These are phyloP conservation scores for Xiphydria camelus DNA, from an alignment of 2,888 invertebrate genomes.

Conservation along the genomic window DNA sequence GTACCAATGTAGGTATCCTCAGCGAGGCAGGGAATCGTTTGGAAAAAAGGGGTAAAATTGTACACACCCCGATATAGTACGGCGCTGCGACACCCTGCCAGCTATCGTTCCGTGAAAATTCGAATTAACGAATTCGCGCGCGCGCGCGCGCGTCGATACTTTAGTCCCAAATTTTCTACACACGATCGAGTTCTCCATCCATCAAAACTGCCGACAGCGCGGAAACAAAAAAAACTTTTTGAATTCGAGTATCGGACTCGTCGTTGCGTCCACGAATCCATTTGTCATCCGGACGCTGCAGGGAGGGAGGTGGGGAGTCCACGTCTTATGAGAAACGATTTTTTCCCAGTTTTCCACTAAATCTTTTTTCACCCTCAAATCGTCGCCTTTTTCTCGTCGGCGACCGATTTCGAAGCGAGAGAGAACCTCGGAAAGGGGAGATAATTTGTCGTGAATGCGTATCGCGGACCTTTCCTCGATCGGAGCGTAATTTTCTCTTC, in stretches of 20 bases:
- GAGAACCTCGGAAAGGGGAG: no score
- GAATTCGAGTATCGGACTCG: constrained; percentile 12
- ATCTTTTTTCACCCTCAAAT: no score
- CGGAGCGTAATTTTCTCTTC: no score
- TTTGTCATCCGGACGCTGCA: constrained; percentile 10
- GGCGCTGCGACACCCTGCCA: not conserved
- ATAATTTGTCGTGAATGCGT: no score
- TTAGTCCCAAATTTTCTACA: constrained; percentile 47
- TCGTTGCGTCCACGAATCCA: constrained; percentile 15
- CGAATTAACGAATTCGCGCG: constrained; percentile 38
- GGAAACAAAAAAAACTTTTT: constrained; percentile 10
- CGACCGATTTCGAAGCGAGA: no score
- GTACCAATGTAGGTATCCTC: constrained; percentile 19
- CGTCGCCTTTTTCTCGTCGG: no score
- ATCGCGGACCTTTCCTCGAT: no score
- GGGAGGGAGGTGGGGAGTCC: constrained; percentile 5
- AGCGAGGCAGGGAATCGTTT: constrained; percentile 1
- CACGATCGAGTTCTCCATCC: constrained; percentile 51
- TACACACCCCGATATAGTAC: constrained; percentile 1
- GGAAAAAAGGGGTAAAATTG: constrained; percentile 30
- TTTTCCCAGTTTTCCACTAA: no score
- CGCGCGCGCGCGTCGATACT: constrained; percentile 15
- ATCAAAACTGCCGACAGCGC: constrained; percentile 41
- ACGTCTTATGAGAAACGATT: constrained; percentile 14
- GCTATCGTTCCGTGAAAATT: constrained; percentile 37